Evolutionary conservation across 2,113 vertebrate species (phyloP), one percentile per base, ranked within the genome.

Genomic region (Petrocephalus microphthalmus): DNA sequence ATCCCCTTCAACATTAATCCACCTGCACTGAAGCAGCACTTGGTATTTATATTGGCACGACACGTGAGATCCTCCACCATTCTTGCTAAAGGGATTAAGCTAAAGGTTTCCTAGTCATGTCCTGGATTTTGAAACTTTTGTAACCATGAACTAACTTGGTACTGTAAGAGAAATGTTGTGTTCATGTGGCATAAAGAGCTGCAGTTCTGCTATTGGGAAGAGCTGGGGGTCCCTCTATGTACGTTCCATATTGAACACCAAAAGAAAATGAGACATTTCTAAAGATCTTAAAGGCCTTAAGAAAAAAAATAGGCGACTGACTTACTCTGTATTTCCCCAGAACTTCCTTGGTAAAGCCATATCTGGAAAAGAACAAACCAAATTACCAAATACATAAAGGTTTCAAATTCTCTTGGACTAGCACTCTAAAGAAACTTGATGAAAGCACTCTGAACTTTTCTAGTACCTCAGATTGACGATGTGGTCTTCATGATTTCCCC

Each of bases 311-410:
- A 89, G 71, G 57, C 8, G 19, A n/a, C 20, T 20, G 87, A 85
- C 92, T 1, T 92, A 98, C 97, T 97, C 96, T 97, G 89, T 99
- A 99, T 94, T 99, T 99, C 29, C 94, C 94, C 95, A 98, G 94
- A 64, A 99, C 97, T 95, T 99, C 98, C 92, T 97, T 98, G 87
- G 97, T 96, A 90, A 99, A 98, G 67, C 98, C 98, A 0, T 99
- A 99, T 89, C 98, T 99, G 89, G 89, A 92, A 88, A 91, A 89
- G 91, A 64, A 88, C 88, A 29, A 42, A 86, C 19, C 45, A 22
- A 47, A 20, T 7, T 83, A 19, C 8, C 22, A 10, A 22, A 83
- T 42, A 51, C 7, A 15, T 29, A 53, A 11, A 87, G 15, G 60
- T 53, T 71, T 64, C 19, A 22, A 29, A 71, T 54, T 78, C 15